A percentile compares a stretch with the other conserved stretches of the same genome.
Conservation (phyloP, 53 echinoderm and acorn worm genomes). For the Astropecten irregularis region DNA sequence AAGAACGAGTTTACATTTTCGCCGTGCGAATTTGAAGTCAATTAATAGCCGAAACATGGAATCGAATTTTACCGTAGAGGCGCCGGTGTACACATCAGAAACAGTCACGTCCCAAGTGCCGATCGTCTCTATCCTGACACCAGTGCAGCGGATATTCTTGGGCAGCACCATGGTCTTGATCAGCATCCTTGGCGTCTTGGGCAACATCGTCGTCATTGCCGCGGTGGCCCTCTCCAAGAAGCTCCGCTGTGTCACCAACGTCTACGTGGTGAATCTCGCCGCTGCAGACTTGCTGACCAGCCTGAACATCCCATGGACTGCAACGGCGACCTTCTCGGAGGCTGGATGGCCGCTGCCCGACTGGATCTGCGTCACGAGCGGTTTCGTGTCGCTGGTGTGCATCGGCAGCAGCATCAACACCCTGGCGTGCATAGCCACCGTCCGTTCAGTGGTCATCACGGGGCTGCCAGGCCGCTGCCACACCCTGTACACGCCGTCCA, state of each 20-base stretch:
- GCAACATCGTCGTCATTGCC: slow-evolving; percentile 52
- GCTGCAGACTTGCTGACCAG: slow-evolving; percentile 45
- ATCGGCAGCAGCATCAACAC: slow-evolving; percentile 61
- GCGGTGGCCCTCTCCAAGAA: slow-evolving; percentile 52
- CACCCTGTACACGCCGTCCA: slow-evolving; percentile 5
- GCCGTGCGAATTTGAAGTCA: too few species aligned
- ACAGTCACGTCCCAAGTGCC: too few species aligned
- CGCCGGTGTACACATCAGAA: background rate
- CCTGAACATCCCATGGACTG: slow-evolving; percentile 56
- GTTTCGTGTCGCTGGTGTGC: slow-evolving; percentile 13
- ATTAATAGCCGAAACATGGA: background rate
- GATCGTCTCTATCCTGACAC: slow-evolving; percentile 32
- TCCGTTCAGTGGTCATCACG: slow-evolving; percentile 46
- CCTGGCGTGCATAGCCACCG: slow-evolving; percentile 48
- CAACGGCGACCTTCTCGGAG: slow-evolving; percentile 23
- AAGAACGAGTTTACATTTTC: too few species aligned
- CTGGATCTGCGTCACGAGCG: slow-evolving; percentile 49
- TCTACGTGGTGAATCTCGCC: slow-evolving; percentile 55
- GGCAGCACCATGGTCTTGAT: slow-evolving; percentile 29
- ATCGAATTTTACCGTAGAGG: background rate
- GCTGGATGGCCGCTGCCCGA: slow-evolving; percentile 48
- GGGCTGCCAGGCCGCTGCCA: slow-evolving; percentile 12
- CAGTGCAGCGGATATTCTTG: slow-evolving; percentile 14
- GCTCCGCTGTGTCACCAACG: slow-evolving; percentile 51
- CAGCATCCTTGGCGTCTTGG: slow-evolving; percentile 24